Evolutionary conservation across 2,888 invertebrate species (phyloP), one percentile per base, ranked within the genome.

Genomic region (Euproctis similis): DNA sequence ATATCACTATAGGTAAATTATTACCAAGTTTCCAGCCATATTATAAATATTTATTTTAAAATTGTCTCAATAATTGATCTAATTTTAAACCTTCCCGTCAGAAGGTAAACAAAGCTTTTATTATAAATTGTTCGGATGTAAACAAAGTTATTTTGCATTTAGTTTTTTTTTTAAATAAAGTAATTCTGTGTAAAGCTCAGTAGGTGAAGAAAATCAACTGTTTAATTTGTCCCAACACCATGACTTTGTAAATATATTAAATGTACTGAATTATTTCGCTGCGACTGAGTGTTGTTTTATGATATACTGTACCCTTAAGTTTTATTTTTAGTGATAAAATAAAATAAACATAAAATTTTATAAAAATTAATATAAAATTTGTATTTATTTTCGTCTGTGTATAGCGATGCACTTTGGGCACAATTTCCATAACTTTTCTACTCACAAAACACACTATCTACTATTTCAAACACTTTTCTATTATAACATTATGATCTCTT

Each of bases 271-370:
- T 61, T 69, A 68, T 67, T 68, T 76, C 71, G 65, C 73, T 76
- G 71, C 77, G 77, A 80, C 78, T 78, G 78, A 76, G 75, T 74
- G 77, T 74, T 80, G 75, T 78, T 80, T 80, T 82, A 4, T 71
- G 72, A 80, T 81, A 78, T 76, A 80, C 80, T 82, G 80, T 84
- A 82, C 77, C 76, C 74, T 70, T 81, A 82, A 84, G 84, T 70
- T 82, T 78, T 75, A 81, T 73, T 69, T 77, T 81, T 80, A 84
- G 82, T 81, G 70, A 80, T 78, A 84, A 81, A 84, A 80, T 78
- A 84, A 81, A 84, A 85, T 81, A 80, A 81, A 82, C 70, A 76
- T 75, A 70, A 65, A 61, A n/a, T n/a, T n/a, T 59, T 69, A 72
- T 62, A 75, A 76, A 77, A 73, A 62, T 46, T 57, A 41, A 42